These are phyloP conservation scores for Danaus chrysippus DNA, from an alignment of 2,888 invertebrate genomes.

Conservation along the genomic window DNA sequence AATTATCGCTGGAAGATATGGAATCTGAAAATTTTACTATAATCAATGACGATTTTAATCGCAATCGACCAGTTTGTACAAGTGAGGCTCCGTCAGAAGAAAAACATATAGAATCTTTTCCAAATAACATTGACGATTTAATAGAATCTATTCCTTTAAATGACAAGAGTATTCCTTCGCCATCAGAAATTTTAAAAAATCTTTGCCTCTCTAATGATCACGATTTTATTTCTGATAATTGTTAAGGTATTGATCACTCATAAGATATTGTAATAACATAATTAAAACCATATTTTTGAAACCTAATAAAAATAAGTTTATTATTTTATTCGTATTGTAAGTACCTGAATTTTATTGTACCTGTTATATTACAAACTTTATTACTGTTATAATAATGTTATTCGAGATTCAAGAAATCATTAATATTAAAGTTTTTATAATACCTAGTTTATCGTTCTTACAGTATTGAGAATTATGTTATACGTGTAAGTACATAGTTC, in stretches of 20 bases:
- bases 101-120: constrained; percentile 53
- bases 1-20: constrained; percentile 70
- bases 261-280: no score
- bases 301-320: no score
- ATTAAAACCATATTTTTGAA: no score
- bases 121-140: constrained; percentile 57
- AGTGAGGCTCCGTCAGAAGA: constrained; percentile 18
- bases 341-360: no score
- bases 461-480: no score
- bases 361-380: no score
- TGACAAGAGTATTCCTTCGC: constrained; percentile 80
- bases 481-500: no score
- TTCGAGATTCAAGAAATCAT: no score
- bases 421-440: no score
- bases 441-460: no score
- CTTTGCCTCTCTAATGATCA: constrained; percentile 78
- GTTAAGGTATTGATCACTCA: not conserved
- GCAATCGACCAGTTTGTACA: constrained; percentile 30
- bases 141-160: constrained; percentile 52
- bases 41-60: constrained; percentile 49
- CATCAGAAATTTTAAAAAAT: constrained; percentile 82
- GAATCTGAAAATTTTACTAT: constrained; percentile 67
- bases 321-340: no score
- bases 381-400: no score
- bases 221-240: constrained; percentile 38